Base-by-base conservation (phyloP, 1,140 invertebrate species). In the Myzus persicae region DNA sequence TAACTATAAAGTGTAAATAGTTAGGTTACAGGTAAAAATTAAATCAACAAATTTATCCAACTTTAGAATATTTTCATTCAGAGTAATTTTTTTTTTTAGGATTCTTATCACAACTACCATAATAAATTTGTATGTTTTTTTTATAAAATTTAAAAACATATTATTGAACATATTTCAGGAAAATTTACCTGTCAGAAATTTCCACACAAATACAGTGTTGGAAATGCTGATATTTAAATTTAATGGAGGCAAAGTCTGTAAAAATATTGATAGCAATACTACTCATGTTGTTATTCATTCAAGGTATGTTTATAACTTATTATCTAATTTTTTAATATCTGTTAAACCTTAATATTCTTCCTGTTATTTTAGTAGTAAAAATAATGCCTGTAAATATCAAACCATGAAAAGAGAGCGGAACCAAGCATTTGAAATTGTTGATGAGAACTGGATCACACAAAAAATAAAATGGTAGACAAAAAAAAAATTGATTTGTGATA, bases 201-300 rank as follows among this genome's bases (percentile, higher is more conserved):
- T 54, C 31, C 88, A 94, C 81, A 44, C n/a, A 7, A 54, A 44
- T 93, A 94, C 40, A 94, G 95, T 89, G 48, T 94, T 22, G 93
- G 91, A 40, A 94, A 95, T 93, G 94, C 94, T 54, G 93, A 94
- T 88, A 95, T 95, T 94, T 94, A 94, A 94, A 82, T 96, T 96
- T 94, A 95, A 96, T 94, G 94, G 94, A 42, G 96, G 96, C 91
- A 95, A 44, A 7, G 90, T 95, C n/a, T 94, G 91, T 82, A 85
- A 94, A 90, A 84, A 94, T 51, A 93, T 95, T 24, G 94, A 95
- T 87, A 42, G 93, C 42, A 54, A 93, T 18, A 94, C 95, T 20
- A 95, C 94, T 38, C 95, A 95, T 94, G 93, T 95, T 22, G 95
- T 96, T 89, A 93, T 95, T 18, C 87, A 95, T 67, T 94, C 95